These are phyloP conservation scores for Temnothorax curvispinosus DNA, from an alignment of 1,140 invertebrate species.

Conservation along the genomic window DNA sequence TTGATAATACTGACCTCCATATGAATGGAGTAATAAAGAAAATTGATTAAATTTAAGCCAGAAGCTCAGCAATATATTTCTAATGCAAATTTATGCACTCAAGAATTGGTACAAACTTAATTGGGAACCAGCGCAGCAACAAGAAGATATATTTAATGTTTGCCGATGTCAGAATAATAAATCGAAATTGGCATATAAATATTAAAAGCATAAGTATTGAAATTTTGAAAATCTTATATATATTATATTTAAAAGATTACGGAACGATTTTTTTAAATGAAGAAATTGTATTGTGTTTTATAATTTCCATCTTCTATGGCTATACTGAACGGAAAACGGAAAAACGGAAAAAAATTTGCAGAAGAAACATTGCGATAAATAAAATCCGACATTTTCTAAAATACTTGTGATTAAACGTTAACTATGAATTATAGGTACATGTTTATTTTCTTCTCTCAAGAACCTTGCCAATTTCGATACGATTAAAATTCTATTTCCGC, in stretches of 20 bases:
- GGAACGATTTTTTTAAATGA: not conserved
- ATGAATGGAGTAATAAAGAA: not conserved
- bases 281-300: not conserved
- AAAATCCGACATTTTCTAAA: not conserved
- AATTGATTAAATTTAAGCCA: not conserved
- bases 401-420: not conserved
- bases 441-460: slow-evolving; percentile 9
- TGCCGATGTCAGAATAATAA: not conserved
- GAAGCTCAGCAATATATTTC: not conserved
- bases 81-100: not conserved
- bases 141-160: slow-evolving; percentile 23
- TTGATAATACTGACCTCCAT: not conserved
- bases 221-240: not conserved
- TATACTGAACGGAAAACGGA: not conserved
- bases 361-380: not conserved
- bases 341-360: not conserved
- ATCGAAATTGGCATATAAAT: not conserved
- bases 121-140: not conserved
- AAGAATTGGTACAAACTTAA: not conserved
- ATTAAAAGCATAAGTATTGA: not conserved
- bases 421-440: not conserved
- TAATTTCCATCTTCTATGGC: too few relatives aligned
- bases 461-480: not conserved
- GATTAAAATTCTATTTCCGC: not conserved
- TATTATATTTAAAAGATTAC: not conserved